These are phyloP conservation scores for Apistogramma diplotaenia DNA, from an alignment of 2,113 vertebrate species.

Conservation along the genomic window DNA sequence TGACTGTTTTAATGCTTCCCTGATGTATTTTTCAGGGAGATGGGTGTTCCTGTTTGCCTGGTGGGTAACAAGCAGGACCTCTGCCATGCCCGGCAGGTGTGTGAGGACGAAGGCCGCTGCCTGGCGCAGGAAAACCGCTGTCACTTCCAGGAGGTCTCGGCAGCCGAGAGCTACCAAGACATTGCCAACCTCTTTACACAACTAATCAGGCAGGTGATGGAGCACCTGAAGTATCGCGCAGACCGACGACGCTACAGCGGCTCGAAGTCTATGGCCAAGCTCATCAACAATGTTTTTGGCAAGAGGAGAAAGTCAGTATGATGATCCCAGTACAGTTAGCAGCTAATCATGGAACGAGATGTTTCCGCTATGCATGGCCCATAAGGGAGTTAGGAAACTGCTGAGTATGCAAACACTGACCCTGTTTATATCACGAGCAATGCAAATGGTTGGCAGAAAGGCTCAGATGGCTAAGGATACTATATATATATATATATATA, in stretches of 20 bases:
- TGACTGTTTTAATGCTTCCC: background rate
- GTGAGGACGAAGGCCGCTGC: conserved; percentile 72
- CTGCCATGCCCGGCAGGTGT: conserved; percentile 75
- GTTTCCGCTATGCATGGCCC: background rate
- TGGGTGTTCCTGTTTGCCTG: conserved; percentile 72
- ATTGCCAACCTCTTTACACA: conserved; percentile 76
- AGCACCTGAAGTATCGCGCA: conserved; percentile 69
- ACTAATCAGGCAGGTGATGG: conserved; percentile 76
- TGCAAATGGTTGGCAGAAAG: background rate
- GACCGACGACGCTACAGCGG: conserved; percentile 77
- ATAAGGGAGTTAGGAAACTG: background rate
- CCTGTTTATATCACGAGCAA: background rate
- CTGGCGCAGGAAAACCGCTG: conserved; percentile 73
- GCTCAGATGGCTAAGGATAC: background rate
- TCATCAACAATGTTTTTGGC: conserved; percentile 81
- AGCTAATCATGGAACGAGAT: background rate
- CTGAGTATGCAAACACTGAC: background rate
- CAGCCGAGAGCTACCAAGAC: conserved; percentile 78
- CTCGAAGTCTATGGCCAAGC: conserved; percentile 80
- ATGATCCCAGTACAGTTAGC: background rate
- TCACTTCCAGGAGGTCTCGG: conserved; percentile 79
- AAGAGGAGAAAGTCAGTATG: conserved; percentile 80
- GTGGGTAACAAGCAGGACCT: conserved; percentile 81
- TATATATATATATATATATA: background rate
- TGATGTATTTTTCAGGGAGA: conserved; percentile 57